phyloP scores from a whole-genome alignment of 2,113 vertebrate genomes.

The Salvelinus fontinalis region DNA sequence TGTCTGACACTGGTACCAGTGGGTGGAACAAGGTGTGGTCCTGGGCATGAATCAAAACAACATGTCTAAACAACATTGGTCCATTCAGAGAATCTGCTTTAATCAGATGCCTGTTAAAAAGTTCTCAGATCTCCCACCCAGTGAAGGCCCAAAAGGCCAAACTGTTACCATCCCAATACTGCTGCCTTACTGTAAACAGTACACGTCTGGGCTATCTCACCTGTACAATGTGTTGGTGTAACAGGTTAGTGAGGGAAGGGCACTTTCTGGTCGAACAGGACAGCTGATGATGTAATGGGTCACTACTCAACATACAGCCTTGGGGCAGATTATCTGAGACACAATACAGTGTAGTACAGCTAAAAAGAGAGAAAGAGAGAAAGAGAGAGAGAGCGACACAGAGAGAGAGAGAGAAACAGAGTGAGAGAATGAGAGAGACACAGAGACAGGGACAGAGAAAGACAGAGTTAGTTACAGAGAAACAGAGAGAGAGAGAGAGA shows the following conservation, averaged over 20 bases:
- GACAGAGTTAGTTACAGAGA: too few relatives aligned
- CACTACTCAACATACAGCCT: neutral
- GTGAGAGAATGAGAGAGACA: too few relatives aligned
- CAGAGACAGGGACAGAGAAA: too few relatives aligned
- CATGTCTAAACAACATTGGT: neutral
- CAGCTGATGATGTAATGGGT: conserved; percentile 20
- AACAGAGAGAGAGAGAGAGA: too few relatives aligned
- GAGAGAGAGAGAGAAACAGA: too few relatives aligned
- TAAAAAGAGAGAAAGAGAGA: too few relatives aligned
- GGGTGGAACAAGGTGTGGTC: neutral
- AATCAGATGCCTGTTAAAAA: neutral
- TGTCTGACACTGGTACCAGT: neutral
- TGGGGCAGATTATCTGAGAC: too few relatives aligned
- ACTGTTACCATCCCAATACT: conserved; percentile 13
- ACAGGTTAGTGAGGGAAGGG: conserved; percentile 28
- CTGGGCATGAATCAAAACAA: neutral
- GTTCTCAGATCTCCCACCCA: neutral
- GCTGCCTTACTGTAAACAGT: neutral
- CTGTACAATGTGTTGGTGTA: neutral
- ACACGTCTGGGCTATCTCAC: too few relatives aligned
- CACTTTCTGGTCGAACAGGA: conserved; percentile 48
- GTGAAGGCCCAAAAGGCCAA: conserved; percentile 27
- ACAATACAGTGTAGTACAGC: neutral
- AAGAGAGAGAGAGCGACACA: too few relatives aligned
- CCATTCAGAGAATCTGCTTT: neutral